Percentiles rank a stretch among this genome's conserved stretches.
Conservation (phyloP, 2,113 vertebrate genomes). For the Daboia siamensis region DNA sequence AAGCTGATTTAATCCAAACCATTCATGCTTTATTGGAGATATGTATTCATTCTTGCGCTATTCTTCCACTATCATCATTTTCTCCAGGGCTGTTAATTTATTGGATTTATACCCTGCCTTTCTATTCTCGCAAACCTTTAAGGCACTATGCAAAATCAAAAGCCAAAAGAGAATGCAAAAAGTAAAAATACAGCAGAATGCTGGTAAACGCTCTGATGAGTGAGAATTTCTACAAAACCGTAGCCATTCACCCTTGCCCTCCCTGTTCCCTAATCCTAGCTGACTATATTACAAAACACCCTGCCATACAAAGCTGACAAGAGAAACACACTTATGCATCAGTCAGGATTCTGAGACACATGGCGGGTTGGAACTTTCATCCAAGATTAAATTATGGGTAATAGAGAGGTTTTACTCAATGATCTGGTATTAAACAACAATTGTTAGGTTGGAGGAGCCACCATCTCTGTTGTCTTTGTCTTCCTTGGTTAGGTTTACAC, state of each 20-base stretch:
- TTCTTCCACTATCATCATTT: neutral
- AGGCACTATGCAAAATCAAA: neutral
- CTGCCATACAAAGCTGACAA: neutral
- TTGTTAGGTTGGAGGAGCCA: neutral
- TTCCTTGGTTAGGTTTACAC: neutral
- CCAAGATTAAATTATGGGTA: neutral
- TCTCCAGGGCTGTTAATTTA: neutral
- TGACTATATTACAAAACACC: neutral
- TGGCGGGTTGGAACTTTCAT: neutral
- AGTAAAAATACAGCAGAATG: neutral
- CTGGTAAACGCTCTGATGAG: neutral
- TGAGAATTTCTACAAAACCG: neutral
- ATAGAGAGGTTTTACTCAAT: neutral
- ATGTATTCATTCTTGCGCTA: neutral
- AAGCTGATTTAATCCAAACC: neutral
- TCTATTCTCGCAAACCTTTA: neutral
- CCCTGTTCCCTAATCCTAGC: neutral
- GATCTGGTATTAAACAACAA: neutral
- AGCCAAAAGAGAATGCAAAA: neutral
- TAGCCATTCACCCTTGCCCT: neutral
- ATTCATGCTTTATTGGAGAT: neutral
- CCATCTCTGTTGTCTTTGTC: neutral
- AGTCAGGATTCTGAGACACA: neutral
- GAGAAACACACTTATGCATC: neutral
- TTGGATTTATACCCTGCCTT: neutral